Percentiles rank a stretch among this genome's conserved stretches.
These are phyloP conservation scores for Catamblyrhynchus diadema DNA, from an alignment of 2,797 vertebrate genomes.

Conservation along the genomic window DNA sequence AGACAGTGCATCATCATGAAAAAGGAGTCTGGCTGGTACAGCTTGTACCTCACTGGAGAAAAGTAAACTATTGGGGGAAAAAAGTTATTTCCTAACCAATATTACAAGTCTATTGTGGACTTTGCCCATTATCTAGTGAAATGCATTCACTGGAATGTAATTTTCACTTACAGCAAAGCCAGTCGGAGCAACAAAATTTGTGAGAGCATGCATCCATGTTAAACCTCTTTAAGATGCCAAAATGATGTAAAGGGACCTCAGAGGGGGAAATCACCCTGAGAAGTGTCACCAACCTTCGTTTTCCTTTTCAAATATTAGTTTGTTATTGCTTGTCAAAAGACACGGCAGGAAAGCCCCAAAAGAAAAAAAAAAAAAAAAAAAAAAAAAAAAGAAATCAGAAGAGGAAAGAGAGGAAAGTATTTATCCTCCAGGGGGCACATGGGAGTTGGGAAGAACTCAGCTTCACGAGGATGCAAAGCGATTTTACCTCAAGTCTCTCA, in stretches of 20 bases:
- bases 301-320: neutral
- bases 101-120: neutral
- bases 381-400: neutral
- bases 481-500: neutral
- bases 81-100: neutral
- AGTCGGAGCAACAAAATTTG: neutral
- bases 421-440: constrained; percentile 54
- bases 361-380: accelerated
- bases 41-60: neutral
- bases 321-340: neutral
- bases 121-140: neutral
- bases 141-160: neutral
- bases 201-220: neutral
- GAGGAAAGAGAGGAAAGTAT: neutral
- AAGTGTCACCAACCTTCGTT: neutral
- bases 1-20: neutral
- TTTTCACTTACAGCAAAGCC: neutral
- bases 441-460: neutral
- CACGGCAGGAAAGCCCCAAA: neutral
- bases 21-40: constrained; percentile 1
- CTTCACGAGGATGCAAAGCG: neutral
- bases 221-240: neutral
- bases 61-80: neutral
- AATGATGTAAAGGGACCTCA: neutral
- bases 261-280: neutral